Conservation (phyloP, 2,888 invertebrate species). For the Leptothorax acervorum region DNA sequence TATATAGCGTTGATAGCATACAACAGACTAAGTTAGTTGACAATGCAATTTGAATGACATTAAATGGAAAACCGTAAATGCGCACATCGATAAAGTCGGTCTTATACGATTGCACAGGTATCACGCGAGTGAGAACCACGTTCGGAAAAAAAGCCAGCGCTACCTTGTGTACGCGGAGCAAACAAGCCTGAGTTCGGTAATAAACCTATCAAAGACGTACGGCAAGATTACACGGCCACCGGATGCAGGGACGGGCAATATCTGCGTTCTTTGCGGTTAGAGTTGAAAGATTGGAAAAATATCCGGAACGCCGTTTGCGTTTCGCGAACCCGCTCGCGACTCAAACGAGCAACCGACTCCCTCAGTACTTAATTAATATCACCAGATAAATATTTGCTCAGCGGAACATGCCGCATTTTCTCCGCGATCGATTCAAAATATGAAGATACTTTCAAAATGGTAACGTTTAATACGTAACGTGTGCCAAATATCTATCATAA, state of each 20-base stretch:
- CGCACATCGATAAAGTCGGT: background rate
- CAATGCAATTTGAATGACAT: background rate
- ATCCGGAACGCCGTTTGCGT: constrained; percentile 42
- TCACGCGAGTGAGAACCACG: constrained; percentile 59
- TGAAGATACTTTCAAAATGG: background rate
- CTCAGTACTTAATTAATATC: constrained; percentile 46
- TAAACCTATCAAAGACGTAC: constrained; percentile 69
- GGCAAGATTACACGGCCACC: constrained; percentile 54
- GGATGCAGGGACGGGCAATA: constrained; percentile 38
- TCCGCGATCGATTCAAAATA: constrained; percentile 12
- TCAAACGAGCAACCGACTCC: constrained; percentile 27
- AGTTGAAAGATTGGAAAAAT: constrained; percentile 47
- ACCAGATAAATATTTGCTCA: constrained; percentile 40
- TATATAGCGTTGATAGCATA: background rate
- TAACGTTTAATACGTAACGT: background rate
- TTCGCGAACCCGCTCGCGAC: constrained; percentile 27
- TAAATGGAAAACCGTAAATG: background rate
- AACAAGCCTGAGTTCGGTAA: constrained; percentile 58
- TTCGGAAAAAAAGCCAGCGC: constrained; percentile 48
- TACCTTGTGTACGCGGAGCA: constrained; percentile 59
- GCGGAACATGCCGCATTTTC: constrained; percentile 14
- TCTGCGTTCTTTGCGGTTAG: constrained; percentile 38
- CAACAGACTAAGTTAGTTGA: background rate
- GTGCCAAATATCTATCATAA: background rate
- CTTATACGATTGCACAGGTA: constrained; percentile 17